Base-by-base conservation (phyloP, 2,888 invertebrate genomes). In the Drepana falcataria region DNA sequence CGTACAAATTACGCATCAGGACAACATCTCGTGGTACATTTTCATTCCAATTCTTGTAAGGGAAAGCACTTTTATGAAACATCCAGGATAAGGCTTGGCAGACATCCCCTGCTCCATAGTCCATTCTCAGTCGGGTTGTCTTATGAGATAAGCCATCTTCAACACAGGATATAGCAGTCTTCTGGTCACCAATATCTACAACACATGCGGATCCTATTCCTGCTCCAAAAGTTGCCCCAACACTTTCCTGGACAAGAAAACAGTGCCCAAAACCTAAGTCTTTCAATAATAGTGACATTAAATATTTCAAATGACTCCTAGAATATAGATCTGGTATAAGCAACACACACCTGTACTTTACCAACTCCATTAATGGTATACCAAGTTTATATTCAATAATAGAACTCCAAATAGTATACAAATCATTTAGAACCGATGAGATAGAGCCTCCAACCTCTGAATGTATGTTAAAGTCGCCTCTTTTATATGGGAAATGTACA, bases 81-180 rank as follows among this genome's bases (percentile, higher is more conserved):
- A 98, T 91, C 95, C 97, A 97, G 53, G 95, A 95, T 67, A 98
- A 94, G 4, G 96, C 95, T 79, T 97, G 96, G 0, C 97, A 96
- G 0, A 98, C 95, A 85, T 99, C 98, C 7, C 96, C 95, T 2
- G 97, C 96, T 2, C 98, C 98, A 75, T 97, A 97, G 66, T 96
- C 96, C 91, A 98, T 93, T 53, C 96, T 87, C 71, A 95, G 93
- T 73, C 98, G 92, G 0, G 98, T 97, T 61, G 95, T 95, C 64
- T 95, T 94, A 73, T 97, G 97, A 35, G 98, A 98, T 58, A 98
- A 96, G 0, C 98, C 98, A 91, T 98, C 98, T 88, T 98, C 98
- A 0, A 98, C 97, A 87, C 98, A 99, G 2, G 97, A 97, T 34
- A 99, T 95, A 0, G 98, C 97, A 0, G 97, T 97, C 89, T 98